Evolutionary conservation across 1,140 invertebrate genomes (phyloP), one percentile per base, ranked within the genome.

Genomic region (Apis laboriosa): DNA sequence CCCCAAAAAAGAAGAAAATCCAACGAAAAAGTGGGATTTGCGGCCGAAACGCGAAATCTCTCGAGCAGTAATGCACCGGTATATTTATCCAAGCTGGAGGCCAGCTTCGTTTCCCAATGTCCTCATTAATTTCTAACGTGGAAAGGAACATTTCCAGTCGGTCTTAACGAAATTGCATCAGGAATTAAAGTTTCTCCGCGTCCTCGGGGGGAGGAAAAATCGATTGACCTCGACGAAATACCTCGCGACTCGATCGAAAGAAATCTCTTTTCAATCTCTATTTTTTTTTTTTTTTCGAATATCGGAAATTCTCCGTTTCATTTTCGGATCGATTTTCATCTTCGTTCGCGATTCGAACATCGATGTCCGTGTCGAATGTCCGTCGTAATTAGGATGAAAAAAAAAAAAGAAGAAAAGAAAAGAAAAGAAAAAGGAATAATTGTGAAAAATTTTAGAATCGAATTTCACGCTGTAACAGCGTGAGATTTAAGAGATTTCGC

Each of bases 121-220:
- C 21, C 77, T 80, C 77, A n/a, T 73, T 73, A 64, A 73, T 80
- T 34, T 49, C 49, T 24, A 64, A 64, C 60, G 43, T 15, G 70
- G 70, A n/a, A 34, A 64, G 53, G 78, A 51, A 56, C 64, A 34
- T 75, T 67, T 58, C 61, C 21, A 9, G n/a, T 9, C 15, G 72
- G 53, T 67, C 73, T 81, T 77, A 76, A 34, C 63, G 80, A 68
- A 77, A 81, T 81, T 68, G 80, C 80, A 60, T 53, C 63, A 68
- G 63, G 34, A 81, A 81, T 66, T 55, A 64, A 56, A 60, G 78
- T 9, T 11, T 17, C 24, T 17, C 12, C 56, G n/a, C 34, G 28
- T 43, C 28, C 28, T 51, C 68, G 0, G 2, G 77, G 58, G 17
- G 12, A 64, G 21, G 15, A 11, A 34, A n/a, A 21, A 19, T 67